Evolutionary conservation across 2,888 invertebrate species (phyloP).

Genomic region (Erebia ligea): DNA sequence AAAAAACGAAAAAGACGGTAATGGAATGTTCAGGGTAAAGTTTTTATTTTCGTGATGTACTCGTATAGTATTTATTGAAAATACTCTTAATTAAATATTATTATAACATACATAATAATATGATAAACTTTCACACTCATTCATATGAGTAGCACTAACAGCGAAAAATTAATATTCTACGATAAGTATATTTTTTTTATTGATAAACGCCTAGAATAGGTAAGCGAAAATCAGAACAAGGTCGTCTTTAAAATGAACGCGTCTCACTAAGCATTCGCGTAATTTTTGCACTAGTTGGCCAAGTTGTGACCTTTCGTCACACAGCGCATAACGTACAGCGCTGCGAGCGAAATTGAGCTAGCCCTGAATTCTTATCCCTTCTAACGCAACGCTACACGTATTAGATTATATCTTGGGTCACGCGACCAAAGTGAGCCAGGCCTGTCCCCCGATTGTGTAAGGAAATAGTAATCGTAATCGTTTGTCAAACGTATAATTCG

Average conservation of each 20-base stretch:
- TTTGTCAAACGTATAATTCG: too few species aligned
- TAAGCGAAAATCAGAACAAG: not conserved
- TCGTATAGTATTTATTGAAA: constrained; percentile 56
- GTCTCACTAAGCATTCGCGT: too few species aligned
- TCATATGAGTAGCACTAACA: constrained; percentile 61
- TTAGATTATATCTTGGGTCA: too few species aligned
- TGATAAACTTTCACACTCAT: constrained; percentile 59
- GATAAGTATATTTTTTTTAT: not conserved
- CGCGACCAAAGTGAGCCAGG: too few species aligned
- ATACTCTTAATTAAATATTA: constrained; percentile 54
- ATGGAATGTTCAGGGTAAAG: constrained; percentile 66
- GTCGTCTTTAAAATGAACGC: too few species aligned
- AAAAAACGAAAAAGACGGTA: constrained; percentile 47
- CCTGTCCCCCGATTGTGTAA: too few species aligned
- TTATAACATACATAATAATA: constrained; percentile 45
- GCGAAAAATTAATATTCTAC: constrained; percentile 37
- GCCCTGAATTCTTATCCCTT: too few species aligned
- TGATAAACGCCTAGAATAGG: constrained; percentile 1
- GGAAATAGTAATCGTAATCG: too few species aligned
- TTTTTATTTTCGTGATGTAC: constrained; percentile 50
- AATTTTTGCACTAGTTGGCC: not conserved
- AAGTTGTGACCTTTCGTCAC: too few species aligned
- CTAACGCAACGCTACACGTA: too few species aligned
- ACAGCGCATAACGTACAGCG: too few species aligned
- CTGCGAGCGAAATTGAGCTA: too few species aligned